These are phyloP conservation scores for Rynchops niger DNA, from an alignment of 2,113 vertebrate species.

Conservation along the genomic window DNA sequence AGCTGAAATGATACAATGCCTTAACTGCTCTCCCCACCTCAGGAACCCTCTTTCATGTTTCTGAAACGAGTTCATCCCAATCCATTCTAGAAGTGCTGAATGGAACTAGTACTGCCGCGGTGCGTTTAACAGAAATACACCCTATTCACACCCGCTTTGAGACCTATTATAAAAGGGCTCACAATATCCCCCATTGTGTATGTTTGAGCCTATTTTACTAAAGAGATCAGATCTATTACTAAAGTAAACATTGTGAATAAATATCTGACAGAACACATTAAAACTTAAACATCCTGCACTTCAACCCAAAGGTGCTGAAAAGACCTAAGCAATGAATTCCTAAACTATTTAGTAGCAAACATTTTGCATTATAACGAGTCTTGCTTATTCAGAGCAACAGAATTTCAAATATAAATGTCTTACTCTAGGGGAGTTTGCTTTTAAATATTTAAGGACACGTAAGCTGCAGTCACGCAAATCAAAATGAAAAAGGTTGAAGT, in stretches of 20 bases:
- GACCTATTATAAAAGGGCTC: neutral
- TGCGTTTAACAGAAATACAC: neutral
- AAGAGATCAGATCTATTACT: neutral
- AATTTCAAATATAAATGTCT: neutral
- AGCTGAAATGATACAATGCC: neutral
- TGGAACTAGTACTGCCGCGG: neutral
- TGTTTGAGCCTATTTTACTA: neutral
- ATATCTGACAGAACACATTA: neutral
- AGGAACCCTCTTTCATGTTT: neutral
- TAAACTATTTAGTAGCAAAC: neutral
- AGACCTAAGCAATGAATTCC: neutral
- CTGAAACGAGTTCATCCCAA: neutral
- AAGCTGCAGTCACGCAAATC: neutral
- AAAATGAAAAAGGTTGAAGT: neutral
- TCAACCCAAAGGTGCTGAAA: neutral
- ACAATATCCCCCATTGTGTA: neutral
- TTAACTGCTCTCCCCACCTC: neutral
- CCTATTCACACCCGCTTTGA: neutral
- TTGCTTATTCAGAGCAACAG: neutral
- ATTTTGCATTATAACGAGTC: neutral
- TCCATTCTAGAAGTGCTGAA: neutral
- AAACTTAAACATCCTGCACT: neutral
- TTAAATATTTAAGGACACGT: neutral
- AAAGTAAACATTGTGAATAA: neutral
- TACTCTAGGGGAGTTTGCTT: neutral